These are phyloP conservation scores for Acrocephalus kingi DNA, from an alignment of 2,113 vertebrate genomes.

Conservation along the genomic window DNA sequence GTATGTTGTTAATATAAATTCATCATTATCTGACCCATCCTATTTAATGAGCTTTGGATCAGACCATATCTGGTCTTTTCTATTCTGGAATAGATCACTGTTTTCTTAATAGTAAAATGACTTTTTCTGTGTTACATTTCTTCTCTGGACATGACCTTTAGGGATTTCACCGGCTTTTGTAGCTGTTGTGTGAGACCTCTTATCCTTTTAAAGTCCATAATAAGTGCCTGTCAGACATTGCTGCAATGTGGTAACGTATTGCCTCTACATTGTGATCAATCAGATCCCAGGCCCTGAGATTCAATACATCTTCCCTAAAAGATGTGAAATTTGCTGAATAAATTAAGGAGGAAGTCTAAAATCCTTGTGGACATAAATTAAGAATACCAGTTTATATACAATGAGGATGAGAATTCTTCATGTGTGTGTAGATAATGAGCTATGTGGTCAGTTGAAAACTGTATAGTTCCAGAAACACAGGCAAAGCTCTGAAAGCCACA, in stretches of 20 bases:
- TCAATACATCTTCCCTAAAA: constrained; percentile 63
- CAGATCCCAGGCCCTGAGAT: constrained; percentile 38
- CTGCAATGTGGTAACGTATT: constrained; percentile 62
- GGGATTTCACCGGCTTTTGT: constrained; percentile 37
- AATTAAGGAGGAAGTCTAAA: constrained; percentile 54
- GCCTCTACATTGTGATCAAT: constrained; percentile 63
- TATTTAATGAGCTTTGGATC: neutral
- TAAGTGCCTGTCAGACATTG: constrained; percentile 67
- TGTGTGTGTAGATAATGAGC: neutral
- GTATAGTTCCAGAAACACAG: neutral
- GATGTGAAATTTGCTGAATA: constrained; percentile 67
- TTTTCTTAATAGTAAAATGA: neutral
- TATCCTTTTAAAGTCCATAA: constrained; percentile 66
- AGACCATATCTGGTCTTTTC: neutral
- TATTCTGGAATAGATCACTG: neutral
- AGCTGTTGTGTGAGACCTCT: neutral
- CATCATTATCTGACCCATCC: neutral
- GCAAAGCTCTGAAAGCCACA: neutral
- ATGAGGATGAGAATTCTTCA: neutral
- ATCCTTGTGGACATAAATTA: constrained; percentile 51
- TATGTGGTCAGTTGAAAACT: neutral
- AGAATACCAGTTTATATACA: neutral
- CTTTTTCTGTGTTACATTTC: neutral
- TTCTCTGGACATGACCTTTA: constrained; percentile 51
- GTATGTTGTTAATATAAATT: constrained; percentile 7